Conservation (phyloP, 2,888 invertebrate species). For the Eristalis arbustorum region DNA sequence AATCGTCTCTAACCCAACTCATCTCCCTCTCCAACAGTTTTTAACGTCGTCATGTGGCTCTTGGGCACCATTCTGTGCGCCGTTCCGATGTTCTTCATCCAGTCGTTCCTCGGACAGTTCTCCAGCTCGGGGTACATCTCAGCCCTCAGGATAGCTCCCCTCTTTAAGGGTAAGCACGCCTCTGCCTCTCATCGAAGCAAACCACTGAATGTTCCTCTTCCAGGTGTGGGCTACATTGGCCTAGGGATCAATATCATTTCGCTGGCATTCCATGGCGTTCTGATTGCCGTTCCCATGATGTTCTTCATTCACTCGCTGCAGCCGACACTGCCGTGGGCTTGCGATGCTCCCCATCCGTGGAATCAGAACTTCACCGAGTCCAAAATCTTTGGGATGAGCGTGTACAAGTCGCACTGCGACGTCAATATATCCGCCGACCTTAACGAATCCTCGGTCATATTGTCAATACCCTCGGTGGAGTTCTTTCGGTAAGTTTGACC, state of each 20-base stretch:
- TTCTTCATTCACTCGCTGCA: conserved; percentile 88
- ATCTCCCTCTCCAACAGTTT: not conserved
- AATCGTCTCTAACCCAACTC: not conserved
- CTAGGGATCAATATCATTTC: conserved; percentile 88
- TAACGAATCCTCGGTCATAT: not conserved
- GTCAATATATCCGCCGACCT: not conserved
- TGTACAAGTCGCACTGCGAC: not conserved
- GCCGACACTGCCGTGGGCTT: conserved; percentile 85
- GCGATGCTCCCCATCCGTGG: conserved; percentile 6
- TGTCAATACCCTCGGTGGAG: conserved; percentile 27
- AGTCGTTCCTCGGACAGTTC: conserved; percentile 90
- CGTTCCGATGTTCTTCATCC: conserved; percentile 90
- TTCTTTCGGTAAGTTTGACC: conserved; percentile 39
- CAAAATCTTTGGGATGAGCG: not conserved
- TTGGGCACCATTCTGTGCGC: conserved; percentile 6
- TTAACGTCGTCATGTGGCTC: not conserved
- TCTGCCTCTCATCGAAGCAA: no score
- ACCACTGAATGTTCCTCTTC: not conserved
- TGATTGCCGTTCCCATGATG: conserved; percentile 90
- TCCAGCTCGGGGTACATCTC: conserved; percentile 88
- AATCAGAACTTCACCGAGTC: no score
- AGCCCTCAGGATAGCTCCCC: conserved; percentile 87
- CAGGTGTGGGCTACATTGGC: conserved; percentile 93
- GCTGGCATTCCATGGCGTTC: conserved; percentile 89
- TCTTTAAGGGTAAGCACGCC: conserved; percentile 87